Conservation (phyloP, 2,113 vertebrate genomes). For the Hemibagrus wyckioides region DNA sequence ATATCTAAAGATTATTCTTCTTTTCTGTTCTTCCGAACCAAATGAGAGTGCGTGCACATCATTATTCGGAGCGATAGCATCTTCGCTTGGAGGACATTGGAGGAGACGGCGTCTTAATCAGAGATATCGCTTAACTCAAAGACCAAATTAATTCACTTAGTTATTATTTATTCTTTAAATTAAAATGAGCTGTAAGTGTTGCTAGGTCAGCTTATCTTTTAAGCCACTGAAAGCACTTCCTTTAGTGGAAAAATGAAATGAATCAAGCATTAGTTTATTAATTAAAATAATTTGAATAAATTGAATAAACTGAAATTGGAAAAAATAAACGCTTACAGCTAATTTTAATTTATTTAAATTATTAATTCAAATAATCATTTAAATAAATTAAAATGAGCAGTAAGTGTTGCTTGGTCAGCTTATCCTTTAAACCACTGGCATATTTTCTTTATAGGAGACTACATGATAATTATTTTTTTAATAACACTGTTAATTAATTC, state of each 20-base stretch:
- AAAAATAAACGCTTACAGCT: too few species aligned
- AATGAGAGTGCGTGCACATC: not conserved
- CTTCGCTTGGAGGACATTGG: not conserved
- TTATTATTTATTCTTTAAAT: not conserved
- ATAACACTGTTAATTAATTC: not conserved
- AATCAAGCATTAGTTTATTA: too few species aligned
- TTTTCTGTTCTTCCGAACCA: not conserved
- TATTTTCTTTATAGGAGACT: not conserved
- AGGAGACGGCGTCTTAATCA: not conserved
- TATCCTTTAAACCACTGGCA: not conserved
- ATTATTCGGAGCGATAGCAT: not conserved
- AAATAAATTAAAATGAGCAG: too few species aligned
- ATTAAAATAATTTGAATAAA: too few species aligned
- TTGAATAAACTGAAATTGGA: too few species aligned
- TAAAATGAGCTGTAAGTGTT: not conserved
- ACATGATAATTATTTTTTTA: too few species aligned
- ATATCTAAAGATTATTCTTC: not conserved
- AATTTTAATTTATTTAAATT: too few species aligned
- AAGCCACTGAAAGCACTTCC: too few species aligned
- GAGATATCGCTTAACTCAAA: not conserved
- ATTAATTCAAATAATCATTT: too few species aligned
- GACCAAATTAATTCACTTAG: not conserved
- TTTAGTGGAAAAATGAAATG: too few species aligned
- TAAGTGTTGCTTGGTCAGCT: not conserved
- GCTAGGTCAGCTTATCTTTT: too few species aligned